Evolutionary conservation across 1,140 invertebrate species (phyloP), one percentile per base, ranked within the genome.

Genomic region (Triops longicaudatus): DNA sequence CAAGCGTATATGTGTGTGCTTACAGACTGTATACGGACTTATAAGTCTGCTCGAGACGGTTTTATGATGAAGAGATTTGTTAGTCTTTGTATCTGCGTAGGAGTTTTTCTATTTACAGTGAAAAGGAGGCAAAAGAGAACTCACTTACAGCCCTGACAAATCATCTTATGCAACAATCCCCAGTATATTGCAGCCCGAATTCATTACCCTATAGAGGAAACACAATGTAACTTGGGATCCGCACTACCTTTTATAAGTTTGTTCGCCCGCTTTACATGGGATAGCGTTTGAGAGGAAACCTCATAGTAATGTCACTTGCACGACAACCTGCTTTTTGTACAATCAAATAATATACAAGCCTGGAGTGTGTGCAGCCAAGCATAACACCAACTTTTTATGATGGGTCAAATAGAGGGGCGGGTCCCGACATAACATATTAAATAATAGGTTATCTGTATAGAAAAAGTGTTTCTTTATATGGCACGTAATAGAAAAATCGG

Each of bases 291-390:
- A 22, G 22, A 63, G 22, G 50, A 10, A 63, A 22, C 9, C 50
- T 14, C 50, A 22, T 63, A 63, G 50, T 63, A 63, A 63, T 63
- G 50, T 63, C 50, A 63, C 50, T 63, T 63, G 50, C 50, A 63
- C 50, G 50, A 63, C 50, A 63, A 63, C 50, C 22, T 63, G 14
- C 10, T 63, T 63, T 22, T 63, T 63, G 17, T 63, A 63, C 50
- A 5, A 63, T 14, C 50, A 63, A 63, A 63, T 63, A 63, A 63
- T 7, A 10, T 17, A 63, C 22, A 5, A 63, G 7, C 31, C 31
- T 14, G 50, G 9, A n/a, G 22, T n/a, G n/a, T 63, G 50, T 63
- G 50, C 50, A 63, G 50, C 50, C 50, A 63, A 63, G 50, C 50
- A 63, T 63, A 5, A 22, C 50, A 63, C 50, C 50, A 63, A 63